Percentiles rank a stretch among this genome's conserved stretches.
Conservation (phyloP, 2,797 vertebrate genomes). For the Pristis pectinata region DNA sequence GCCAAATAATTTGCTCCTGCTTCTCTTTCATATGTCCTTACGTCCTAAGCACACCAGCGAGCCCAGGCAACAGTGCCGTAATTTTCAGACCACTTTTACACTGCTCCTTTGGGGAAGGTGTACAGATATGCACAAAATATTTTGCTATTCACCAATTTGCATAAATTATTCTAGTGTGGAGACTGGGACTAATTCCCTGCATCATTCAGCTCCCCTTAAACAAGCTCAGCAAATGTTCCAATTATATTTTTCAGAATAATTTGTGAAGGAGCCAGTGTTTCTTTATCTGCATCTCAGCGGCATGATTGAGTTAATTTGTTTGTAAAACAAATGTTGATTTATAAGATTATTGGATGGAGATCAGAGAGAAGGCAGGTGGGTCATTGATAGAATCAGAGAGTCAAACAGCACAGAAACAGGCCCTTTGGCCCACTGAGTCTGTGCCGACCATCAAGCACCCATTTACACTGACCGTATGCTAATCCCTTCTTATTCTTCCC, state of each 20-base stretch:
- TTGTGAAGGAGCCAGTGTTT: background rate
- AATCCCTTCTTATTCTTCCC: too few species aligned
- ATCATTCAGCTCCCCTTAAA: background rate
- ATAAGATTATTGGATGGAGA: background rate
- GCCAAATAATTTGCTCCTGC: too few species aligned
- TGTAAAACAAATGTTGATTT: background rate
- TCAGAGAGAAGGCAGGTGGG: background rate
- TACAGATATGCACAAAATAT: background rate
- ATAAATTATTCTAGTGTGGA: background rate
- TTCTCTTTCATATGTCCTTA: too few species aligned
- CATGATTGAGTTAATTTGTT: background rate
- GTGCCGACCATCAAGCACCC: too few species aligned
- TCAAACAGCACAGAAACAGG: too few species aligned
- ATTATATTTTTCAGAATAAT: slow-evolving; percentile 20
- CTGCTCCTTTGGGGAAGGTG: background rate
- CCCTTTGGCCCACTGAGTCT: too few species aligned
- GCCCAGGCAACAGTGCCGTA: background rate
- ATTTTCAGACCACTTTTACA: background rate
- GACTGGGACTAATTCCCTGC: background rate
- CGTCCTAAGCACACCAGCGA: background rate
- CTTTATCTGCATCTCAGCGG: background rate
- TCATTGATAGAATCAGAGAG: too few species aligned
- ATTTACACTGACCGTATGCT: too few species aligned
- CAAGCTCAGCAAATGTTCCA: background rate
- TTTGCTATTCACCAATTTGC: background rate